Evolutionary conservation across 2,888 invertebrate genomes (phyloP), one percentile per base, ranked within the genome.

Genomic region (Lasius fuliginosus): DNA sequence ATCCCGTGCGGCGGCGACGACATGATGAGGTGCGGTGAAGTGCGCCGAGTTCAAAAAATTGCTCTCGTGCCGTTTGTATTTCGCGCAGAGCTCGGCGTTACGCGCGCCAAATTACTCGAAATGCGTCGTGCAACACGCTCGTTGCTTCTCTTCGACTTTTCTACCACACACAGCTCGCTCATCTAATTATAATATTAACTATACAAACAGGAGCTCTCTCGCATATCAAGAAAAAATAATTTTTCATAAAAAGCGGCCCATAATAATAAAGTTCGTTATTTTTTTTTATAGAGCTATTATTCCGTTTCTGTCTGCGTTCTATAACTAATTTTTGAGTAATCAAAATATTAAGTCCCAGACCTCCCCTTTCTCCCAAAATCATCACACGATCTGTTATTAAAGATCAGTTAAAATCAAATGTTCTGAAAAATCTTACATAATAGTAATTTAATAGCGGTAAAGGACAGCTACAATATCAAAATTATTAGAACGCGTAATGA

Each of bases 1-100:
- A 90, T 88, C 86, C 88, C 73, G 73, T 64, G 56, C 76, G 64
- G 46, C 83, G 82, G 65, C 79, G 79, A 81, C 73, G 79, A 73
- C 60, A 73, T 27, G 79, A 58, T 58, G 69, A 77, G 69, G 71
- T 69, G 56, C 53, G 33, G 79, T 58, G 42, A 71, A 79, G 79
- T 79, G 71, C 71, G 23, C 58, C 53, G 58, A 71, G 60, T 79
- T 79, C 71, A 71, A 79, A 71, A 71, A 79, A 79, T 79, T 79
- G 71, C 71, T 71, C 79, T 8, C 58, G 69, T 60, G 33, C 69
- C 60, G 46, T 33, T 69, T 71, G 53, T 53, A 36, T 42, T 42
- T 42, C 69, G 23, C 68, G 68, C 53, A 11, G n/a, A 69, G 9
- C 42, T 15, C 58, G 69, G 9, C 15, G 40, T 79, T 46, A 79